A percentile compares a stretch with the other conserved stretches of the same genome.
These are phyloP conservation scores for Mythimna vitellina DNA, from an alignment of 2,888 invertebrate genomes.

Conservation along the genomic window DNA sequence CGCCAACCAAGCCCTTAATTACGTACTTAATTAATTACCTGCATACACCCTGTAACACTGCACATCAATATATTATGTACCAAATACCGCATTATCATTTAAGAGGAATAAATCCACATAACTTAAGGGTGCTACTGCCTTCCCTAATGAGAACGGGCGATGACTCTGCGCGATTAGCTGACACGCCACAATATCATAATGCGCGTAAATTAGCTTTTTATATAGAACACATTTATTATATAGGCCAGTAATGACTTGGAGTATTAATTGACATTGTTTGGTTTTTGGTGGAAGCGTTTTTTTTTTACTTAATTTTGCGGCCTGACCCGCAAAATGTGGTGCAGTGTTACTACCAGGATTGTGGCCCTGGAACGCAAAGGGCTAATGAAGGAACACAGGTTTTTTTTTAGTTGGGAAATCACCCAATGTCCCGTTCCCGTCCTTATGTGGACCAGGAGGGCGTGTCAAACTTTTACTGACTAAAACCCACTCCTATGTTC, in stretches of 20 bases:
- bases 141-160: slow-evolving; percentile 56
- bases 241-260: slow-evolving; percentile 38
- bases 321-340: too few relatives aligned
- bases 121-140: background rate
- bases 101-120: slow-evolving; percentile 16
- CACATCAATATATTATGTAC: background rate
- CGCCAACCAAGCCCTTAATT: too few relatives aligned
- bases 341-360: too few relatives aligned
- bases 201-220: slow-evolving; percentile 58
- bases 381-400: too few relatives aligned
- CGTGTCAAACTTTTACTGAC: too few relatives aligned
- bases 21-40: too few relatives aligned
- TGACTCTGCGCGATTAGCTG: slow-evolving; percentile 59
- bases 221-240: slow-evolving; percentile 45
- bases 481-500: too few relatives aligned
- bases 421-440: too few relatives aligned
- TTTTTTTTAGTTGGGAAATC: too few relatives aligned
- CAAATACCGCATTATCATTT: slow-evolving; percentile 2
- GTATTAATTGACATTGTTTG: slow-evolving; percentile 26
- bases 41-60: background rate
- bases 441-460: too few relatives aligned
- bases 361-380: too few relatives aligned
- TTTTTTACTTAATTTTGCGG: background rate
- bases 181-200: slow-evolving; percentile 59
- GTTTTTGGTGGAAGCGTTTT: background rate